phyloP scores from a whole-genome alignment of 2,888 invertebrate genomes.

The Congeria kusceri region DNA sequence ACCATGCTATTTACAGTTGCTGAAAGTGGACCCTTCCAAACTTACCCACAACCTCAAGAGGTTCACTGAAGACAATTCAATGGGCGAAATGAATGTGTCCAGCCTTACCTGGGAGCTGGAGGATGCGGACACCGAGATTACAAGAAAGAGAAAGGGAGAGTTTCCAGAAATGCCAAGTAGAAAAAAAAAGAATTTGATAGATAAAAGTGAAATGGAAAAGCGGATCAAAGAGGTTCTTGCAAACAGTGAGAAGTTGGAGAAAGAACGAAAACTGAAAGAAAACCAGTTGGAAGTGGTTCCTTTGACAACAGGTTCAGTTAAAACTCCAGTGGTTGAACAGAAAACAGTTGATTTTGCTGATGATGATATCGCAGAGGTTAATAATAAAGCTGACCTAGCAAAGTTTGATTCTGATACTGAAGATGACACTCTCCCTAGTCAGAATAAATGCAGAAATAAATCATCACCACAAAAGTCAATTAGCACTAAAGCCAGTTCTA shows the following conservation, averaged over 20 bases:
- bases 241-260: background rate
- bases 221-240: background rate
- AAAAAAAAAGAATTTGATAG: background rate
- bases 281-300: background rate
- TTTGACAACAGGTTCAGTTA: background rate
- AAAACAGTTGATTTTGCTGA: background rate
- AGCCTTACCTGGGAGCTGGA: constrained; percentile 74
- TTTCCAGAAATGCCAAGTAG: constrained; percentile 48
- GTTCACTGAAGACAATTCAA: constrained; percentile 65
- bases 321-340: background rate
- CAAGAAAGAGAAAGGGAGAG: constrained; percentile 66
- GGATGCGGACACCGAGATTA: constrained; percentile 60
- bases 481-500: background rate
- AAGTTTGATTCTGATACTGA: constrained; percentile 53
- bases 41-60: constrained; percentile 76
- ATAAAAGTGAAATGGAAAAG: constrained; percentile 1
- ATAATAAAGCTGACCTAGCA: constrained; percentile 25
- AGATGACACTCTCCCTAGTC: background rate
- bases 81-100: constrained; percentile 17
- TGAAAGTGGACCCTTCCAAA: constrained; percentile 80
- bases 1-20: constrained; percentile 39
- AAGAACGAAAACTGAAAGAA: constrained; percentile 1
- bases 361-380: background rate
- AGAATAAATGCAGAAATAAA: no score
- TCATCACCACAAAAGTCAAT: background rate